Conservation (phyloP, 2,888 invertebrate species). For the Neoascia interrupta region DNA sequence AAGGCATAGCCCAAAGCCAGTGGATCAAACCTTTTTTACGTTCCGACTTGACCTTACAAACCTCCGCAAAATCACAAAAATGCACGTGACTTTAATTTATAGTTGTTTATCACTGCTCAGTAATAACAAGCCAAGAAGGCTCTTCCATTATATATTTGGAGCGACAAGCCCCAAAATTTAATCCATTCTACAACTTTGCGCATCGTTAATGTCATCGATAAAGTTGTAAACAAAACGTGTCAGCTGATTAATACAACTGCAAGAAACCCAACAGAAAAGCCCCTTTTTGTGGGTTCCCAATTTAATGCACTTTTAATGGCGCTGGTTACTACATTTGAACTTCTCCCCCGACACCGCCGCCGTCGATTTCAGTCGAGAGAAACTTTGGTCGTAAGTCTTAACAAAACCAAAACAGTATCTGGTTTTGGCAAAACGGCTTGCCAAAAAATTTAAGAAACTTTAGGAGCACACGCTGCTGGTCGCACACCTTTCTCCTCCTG, state of each 20-base stretch:
- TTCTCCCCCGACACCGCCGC: not conserved
- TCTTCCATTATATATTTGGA: not conserved
- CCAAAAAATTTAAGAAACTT: constrained; percentile 15
- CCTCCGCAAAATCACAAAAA: too few species aligned
- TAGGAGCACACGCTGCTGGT: constrained; percentile 37
- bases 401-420: not conserved
- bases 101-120: too few species aligned
- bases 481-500: too few species aligned
- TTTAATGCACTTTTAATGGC: not conserved
- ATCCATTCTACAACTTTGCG: not conserved
- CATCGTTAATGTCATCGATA: not conserved
- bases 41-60: too few species aligned
- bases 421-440: constrained; percentile 14
- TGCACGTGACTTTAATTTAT: too few species aligned
- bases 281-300: not conserved
- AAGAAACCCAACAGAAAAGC: too few species aligned
- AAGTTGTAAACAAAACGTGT: not conserved
- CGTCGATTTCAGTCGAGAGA: too few species aligned
- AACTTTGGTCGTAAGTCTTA: constrained; percentile 21
- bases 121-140: too few species aligned
- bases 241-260: not conserved
- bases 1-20: too few species aligned
- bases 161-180: not conserved
- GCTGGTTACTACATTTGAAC: not conserved
- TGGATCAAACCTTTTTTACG: too few species aligned